Evolutionary conservation across 2,888 invertebrate genomes (phyloP), one percentile per base, ranked within the genome.

Genomic region (Neuroscelio doddi): DNA sequence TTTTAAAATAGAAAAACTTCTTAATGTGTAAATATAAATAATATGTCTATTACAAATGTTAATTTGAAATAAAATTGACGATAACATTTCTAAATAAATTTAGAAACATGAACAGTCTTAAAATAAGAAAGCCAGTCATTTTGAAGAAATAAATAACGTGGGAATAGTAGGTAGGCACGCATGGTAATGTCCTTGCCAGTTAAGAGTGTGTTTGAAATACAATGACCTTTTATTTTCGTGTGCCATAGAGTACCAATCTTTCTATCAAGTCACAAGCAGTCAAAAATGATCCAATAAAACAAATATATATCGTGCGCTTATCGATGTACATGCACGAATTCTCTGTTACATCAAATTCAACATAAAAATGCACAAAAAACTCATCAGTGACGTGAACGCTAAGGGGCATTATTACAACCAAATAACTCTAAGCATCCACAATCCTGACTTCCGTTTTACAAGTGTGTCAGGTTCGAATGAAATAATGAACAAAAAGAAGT

Each of bases 211-310:
- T 21, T 5, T 21, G n/a, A n/a, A n/a, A n/a, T n/a, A n/a, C n/a
- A n/a, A n/a, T n/a, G n/a, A n/a, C n/a, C n/a, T n/a, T n/a, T n/a
- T n/a, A n/a, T n/a, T n/a, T 30, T 10, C 3, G 30, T 30, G 51
- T 41, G 49, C 36, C 42, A 34, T 14, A 32, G 32, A 59, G 53
- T 63, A 61, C 50, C 65, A 55, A 53, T 65, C 34, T 30, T 50
- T 12, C 14, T 57, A 64, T 68, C 50, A 64, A 68, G 61, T 67
- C 56, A 59, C 58, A 64, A 69, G 65, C 57, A 68, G 41, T 32
- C 49, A 58, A 51, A 49, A 62, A 65, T 63, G 67, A 69, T 71
- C 57, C 64, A 66, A 68, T 71, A 71, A 68, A 57, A 56, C 41
- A 46, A 38, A 63, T 46, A 46, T 59, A 56, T 61, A 51, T 52